Base-by-base conservation (phyloP, 2,888 invertebrate genomes). In the Pyrochroa serraticornis region DNA sequence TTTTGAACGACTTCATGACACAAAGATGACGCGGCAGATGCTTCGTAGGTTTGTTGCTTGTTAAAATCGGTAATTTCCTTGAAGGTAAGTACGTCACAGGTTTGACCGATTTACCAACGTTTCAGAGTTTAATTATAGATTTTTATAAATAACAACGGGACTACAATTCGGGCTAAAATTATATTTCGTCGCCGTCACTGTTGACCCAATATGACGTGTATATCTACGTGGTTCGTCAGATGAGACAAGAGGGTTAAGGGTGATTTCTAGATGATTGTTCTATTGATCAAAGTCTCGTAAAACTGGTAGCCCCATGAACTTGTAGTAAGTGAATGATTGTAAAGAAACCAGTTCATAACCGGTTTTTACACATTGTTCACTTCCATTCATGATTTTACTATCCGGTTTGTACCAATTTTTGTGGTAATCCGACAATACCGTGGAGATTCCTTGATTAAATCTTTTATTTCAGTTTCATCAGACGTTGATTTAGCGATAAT, bases 311-410 rank as follows among this genome's bases (percentile, higher is more conserved):
- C 22, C 22, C 22, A 55, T 45, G 14, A 14, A 22, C 45, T 50
- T 34, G 44, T 44, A 56, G 44, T 54, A 55, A 43, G 14, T 39
- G 41, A 22, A 22, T 22, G 33, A 32, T 55, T 10, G 49, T 56
- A 45, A 50, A 5, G 12, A 50, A 51, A 57, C 50, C 39, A 33
- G 56, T 50, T 50, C 7, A 3, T 35, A 56, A 56, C 56, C 42
- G 41, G 39, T 56, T 56, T 39, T 14, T 30, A 6, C 8, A 12
- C 10, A 22, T 41, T 41, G 14, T 39, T 13, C 9, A 8, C 8
- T 10, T 57, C 41, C 57, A 57, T 57, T 57, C 56, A 56, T 49
- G 32, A 42, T 7, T 47, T 45, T 43, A 36, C 31, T n/a, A 37
- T 30, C 37, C 36, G 10, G 51, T 48, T 48, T 38, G 30, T 32